A percentile compares a stretch with the other conserved stretches of the same genome.
These are phyloP conservation scores for Gallirallus australis DNA, from an alignment of 2,797 vertebrate genomes.

Conservation along the genomic window DNA sequence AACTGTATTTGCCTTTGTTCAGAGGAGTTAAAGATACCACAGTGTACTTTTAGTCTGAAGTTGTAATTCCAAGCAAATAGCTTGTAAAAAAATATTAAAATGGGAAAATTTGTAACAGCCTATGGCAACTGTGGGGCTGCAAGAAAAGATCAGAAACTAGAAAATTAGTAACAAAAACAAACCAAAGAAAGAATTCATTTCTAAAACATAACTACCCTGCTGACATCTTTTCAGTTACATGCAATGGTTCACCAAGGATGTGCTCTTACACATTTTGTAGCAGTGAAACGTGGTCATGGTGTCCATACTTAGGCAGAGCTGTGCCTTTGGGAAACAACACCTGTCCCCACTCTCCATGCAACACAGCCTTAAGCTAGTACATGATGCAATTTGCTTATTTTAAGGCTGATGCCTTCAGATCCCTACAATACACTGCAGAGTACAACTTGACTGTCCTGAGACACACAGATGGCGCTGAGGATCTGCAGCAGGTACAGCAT, in stretches of 20 bases:
- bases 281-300: neutral
- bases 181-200: neutral
- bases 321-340: neutral
- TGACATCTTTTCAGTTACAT: neutral
- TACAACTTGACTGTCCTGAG: neutral
- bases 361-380: rapidly evolving
- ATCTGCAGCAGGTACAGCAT: neutral
- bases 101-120: neutral
- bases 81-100: neutral
- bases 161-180: neutral
- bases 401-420: neutral
- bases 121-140: neutral
- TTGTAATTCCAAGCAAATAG: neutral
- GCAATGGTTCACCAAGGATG: neutral
- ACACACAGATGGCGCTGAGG: rapidly evolving
- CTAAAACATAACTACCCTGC: neutral
- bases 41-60: neutral
- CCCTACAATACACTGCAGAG: rapidly evolving
- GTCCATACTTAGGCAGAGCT: neutral
- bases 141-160: neutral
- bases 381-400: neutral
- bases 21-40: neutral
- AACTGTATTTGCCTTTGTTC: neutral
- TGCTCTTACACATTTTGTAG: neutral
- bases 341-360: neutral